Evolutionary conservation across 2,888 invertebrate genomes (phyloP), one percentile per base, ranked within the genome.

Genomic region (Tridacna gigas): DNA sequence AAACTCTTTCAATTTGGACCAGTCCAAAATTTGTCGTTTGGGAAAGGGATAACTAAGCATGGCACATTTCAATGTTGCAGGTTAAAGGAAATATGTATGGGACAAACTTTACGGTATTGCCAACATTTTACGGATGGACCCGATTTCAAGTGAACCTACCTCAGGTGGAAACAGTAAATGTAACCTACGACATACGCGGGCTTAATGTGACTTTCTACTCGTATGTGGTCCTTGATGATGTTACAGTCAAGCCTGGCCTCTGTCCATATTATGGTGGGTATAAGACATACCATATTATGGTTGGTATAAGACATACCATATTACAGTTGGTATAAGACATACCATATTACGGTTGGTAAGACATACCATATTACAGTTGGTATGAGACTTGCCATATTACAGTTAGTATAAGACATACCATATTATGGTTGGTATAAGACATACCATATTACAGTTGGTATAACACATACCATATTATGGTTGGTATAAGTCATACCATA

Each of bases 141-240:
- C 65, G 87, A 56, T 90, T 89, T 12, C 91, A 92, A 77, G 81
- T 91, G 26, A 80, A 88, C 25, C 78, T 93, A 3, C 91, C 91
- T 7, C 69, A 75, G 5, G 74, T 77, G 11, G 79, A 77, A 18
- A 22, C 75, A 22, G 86, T 85, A 0, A 86, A 75, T 11, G 69
- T 92, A 28, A 88, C 86, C 0, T 92, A 91, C 79, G 86, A 84
- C 60, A 90, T 91, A 18, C 77, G 82, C 0, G 89, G 91, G 20
- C 48, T 51, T 4, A 78, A 76, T 13, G 83, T 82, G 26, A 74
- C 63, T 13, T 81, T 75, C 13, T 77, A 79, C 37, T 85, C 91
- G 0, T 89, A 87, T 65, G 80, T 92, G 26, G 89, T 90, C 1
- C 22, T 93, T 0, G 93, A 93, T 79, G 91, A 93, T 76, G 86